A percentile compares a stretch with the other conserved stretches of the same genome.
These are phyloP conservation scores for Anolis carolinensis DNA, from an alignment of 2,113 vertebrate species.

Conservation along the genomic window DNA sequence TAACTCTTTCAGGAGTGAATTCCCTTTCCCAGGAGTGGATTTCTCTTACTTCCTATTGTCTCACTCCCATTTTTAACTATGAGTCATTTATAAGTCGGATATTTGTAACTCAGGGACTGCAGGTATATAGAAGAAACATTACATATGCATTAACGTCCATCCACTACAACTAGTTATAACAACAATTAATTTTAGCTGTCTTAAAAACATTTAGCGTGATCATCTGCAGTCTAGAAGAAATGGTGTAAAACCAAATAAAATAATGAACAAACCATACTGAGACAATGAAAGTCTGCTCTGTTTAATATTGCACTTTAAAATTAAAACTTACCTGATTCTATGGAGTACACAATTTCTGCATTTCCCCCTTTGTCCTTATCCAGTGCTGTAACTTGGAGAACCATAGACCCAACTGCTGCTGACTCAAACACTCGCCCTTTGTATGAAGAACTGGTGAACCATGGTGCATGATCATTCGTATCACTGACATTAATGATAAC, in stretches of 20 bases:
- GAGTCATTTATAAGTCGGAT: no score
- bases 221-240: no score
- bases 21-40: no score
- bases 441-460: slow-evolving; percentile 91
- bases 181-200: not conserved
- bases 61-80: no score
- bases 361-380: slow-evolving; percentile 95
- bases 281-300: no score
- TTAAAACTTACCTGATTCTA: slow-evolving; percentile 89
- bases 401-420: slow-evolving; percentile 86
- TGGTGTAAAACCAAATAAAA: no score
- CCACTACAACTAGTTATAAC: not conserved
- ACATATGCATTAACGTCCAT: not conserved
- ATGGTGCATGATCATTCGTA: slow-evolving; percentile 92
- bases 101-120: no score
- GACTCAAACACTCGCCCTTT: slow-evolving; percentile 91
- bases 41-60: no score
- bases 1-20: no score
- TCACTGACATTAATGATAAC: slow-evolving; percentile 89
- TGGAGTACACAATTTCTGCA: slow-evolving; percentile 89
- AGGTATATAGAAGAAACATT: no score
- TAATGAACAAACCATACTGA: no score
- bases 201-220: not conserved
- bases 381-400: slow-evolving; percentile 90
- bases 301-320: slow-evolving; percentile 14